A percentile compares a stretch with the other conserved stretches of the same genome.
Conservation (phyloP, 2,888 invertebrate genomes). For the Pheosia tremula region DNA sequence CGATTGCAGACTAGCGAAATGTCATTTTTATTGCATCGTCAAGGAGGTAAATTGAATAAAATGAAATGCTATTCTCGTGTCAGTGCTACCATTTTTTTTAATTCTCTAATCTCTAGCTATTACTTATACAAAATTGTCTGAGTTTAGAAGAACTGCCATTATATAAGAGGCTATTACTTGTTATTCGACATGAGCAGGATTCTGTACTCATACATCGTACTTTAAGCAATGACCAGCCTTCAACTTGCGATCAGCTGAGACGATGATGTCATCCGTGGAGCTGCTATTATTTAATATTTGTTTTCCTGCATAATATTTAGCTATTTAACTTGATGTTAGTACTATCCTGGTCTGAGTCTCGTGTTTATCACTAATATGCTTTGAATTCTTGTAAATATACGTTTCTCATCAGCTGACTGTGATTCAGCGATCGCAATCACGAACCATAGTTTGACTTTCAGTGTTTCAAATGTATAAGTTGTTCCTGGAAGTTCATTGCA, state of each 20-base stretch:
- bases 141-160: slow-evolving; percentile 36
- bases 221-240: slow-evolving; percentile 71
- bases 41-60: slow-evolving; percentile 21
- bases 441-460: slow-evolving; percentile 48
- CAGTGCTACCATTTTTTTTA: slow-evolving; percentile 1
- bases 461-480: slow-evolving; percentile 53
- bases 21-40: slow-evolving; percentile 53
- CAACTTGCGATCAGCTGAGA: slow-evolving; percentile 76
- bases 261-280: slow-evolving; percentile 66
- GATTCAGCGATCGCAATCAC: slow-evolving; percentile 50
- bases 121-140: slow-evolving; percentile 9
- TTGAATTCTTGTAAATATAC: slow-evolving; percentile 21
- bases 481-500: slow-evolving; percentile 73
- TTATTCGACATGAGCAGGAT: slow-evolving; percentile 36
- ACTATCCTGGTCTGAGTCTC: slow-evolving; percentile 13
- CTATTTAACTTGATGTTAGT: slow-evolving; percentile 31
- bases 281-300: slow-evolving; percentile 59
- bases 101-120: not conserved
- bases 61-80: slow-evolving; percentile 1
- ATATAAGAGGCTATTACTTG: slow-evolving; percentile 34
- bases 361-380: slow-evolving; percentile 16
- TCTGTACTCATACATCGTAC: slow-evolving; percentile 54
- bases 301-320: slow-evolving; percentile 41
- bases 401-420: slow-evolving; percentile 44
- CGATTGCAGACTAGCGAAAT: slow-evolving; percentile 41